A percentile compares a stretch with the other conserved stretches of the same genome.
These are phyloP conservation scores for Artemia sp. DNA, from an alignment of 2,888 invertebrate species.

Conservation along the genomic window DNA sequence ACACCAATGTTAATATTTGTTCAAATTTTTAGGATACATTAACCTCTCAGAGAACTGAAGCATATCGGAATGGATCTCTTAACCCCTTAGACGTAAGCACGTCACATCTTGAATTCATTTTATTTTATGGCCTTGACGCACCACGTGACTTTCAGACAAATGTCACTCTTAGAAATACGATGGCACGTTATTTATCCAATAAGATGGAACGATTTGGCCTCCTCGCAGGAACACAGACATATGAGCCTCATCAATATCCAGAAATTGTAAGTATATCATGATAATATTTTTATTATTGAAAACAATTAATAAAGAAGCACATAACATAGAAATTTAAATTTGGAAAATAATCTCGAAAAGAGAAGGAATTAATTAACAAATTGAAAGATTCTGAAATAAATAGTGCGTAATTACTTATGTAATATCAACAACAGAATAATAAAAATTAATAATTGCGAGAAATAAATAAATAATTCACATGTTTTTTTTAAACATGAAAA, in stretches of 20 bases:
- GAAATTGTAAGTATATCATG: slow-evolving; percentile 25
- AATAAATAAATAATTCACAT: no score
- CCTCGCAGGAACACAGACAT: slow-evolving; percentile 26
- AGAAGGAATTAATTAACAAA: slow-evolving; percentile 16
- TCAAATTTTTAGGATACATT: slow-evolving; percentile 9
- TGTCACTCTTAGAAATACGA: slow-evolving; percentile 27
- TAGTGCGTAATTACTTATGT: no score
- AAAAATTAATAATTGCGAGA: no score
- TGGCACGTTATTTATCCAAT: slow-evolving; percentile 26
- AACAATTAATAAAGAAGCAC: not conserved
- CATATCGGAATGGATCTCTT: not conserved
- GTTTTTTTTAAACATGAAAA: no score
- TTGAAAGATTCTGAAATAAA: no score
- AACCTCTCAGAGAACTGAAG: not conserved
- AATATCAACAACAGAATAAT: no score
- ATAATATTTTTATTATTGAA: no score
- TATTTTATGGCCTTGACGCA: slow-evolving; percentile 27
- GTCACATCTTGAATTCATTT: slow-evolving; percentile 27
- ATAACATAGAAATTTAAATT: not conserved
- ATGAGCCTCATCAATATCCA: slow-evolving; percentile 27
- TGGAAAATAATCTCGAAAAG: slow-evolving; percentile 24
- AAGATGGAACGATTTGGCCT: slow-evolving; percentile 26
- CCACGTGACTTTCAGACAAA: slow-evolving; percentile 28
- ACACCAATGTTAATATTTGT: no score
- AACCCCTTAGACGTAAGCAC: slow-evolving; percentile 19